Percentiles rank a stretch among this genome's conserved stretches.
phyloP scores from a whole-genome alignment of 2,113 vertebrate genomes.

The Psammodynastes pulverulentus region DNA sequence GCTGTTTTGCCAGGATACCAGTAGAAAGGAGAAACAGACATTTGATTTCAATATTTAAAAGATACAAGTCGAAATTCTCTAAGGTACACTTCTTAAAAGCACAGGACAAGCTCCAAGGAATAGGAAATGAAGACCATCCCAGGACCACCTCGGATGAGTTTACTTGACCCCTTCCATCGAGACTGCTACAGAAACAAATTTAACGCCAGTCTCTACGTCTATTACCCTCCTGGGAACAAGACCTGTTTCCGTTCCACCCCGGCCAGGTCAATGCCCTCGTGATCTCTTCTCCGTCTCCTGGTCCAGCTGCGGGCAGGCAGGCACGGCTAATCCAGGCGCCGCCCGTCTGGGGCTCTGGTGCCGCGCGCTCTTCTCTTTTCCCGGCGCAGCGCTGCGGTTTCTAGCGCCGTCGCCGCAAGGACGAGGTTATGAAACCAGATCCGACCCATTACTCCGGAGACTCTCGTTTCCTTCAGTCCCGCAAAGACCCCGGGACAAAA shows the following conservation, averaged over 20 bases:
- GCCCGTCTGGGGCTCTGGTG: background rate
- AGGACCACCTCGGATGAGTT: background rate
- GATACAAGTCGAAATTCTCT: background rate
- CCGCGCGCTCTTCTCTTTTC: background rate
- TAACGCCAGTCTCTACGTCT: background rate
- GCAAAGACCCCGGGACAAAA: background rate
- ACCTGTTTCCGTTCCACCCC: background rate
- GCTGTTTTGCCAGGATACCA: background rate
- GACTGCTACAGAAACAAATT: background rate
- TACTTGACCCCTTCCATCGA: background rate
- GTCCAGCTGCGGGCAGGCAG: background rate
- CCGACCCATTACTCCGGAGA: background rate
- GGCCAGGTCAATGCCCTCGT: background rate
- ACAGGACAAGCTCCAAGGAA: too few relatives aligned
- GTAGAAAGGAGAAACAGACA: background rate
- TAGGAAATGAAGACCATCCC: background rate
- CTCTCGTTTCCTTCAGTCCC: background rate
- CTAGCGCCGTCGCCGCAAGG: background rate
- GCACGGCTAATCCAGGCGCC: background rate
- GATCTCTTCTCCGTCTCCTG: background rate
- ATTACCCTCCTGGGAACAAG: background rate
- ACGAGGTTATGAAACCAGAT: conserved; percentile 12
- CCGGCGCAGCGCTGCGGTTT: background rate
- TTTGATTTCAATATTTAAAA: background rate
- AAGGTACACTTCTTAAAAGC: background rate